Percentiles rank a stretch among this genome's conserved stretches.
phyloP scores from a whole-genome alignment of 2,888 invertebrate genomes.

The Hedychridium roseum region DNA sequence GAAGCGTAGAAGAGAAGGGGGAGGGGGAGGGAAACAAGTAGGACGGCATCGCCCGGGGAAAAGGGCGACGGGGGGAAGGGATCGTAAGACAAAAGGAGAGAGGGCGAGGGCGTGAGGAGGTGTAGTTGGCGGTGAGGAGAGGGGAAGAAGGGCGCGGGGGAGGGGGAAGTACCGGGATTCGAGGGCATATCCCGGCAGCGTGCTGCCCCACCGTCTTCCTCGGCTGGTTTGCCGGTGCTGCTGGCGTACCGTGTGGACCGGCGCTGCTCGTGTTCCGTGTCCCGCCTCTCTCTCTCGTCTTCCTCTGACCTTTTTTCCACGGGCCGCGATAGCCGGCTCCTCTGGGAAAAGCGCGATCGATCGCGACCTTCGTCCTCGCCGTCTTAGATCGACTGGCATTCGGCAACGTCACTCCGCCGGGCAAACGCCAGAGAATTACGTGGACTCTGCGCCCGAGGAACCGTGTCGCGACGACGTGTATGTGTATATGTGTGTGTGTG shows the following conservation, averaged over 20 bases:
- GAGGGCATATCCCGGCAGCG: slow-evolving; percentile 32
- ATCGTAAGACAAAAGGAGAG: slow-evolving; percentile 30
- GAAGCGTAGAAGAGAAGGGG: background rate
- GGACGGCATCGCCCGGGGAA: slow-evolving; percentile 19
- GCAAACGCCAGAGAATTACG: too few species aligned
- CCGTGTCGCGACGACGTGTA: too few species aligned
- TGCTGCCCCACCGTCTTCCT: slow-evolving; percentile 21
- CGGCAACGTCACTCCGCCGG: too few species aligned
- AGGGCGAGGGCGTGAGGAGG: slow-evolving; percentile 24
- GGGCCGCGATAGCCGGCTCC: background rate
- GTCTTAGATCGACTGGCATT: too few species aligned
- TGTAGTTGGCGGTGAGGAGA: slow-evolving; percentile 22
- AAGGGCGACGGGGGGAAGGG: background rate
- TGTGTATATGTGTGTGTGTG: too few species aligned
- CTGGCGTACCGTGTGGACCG: slow-evolving; percentile 23
- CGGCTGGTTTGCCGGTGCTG: slow-evolving; percentile 18
- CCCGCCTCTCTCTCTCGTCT: slow-evolving; percentile 13
- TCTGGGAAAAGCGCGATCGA: slow-evolving; percentile 13
- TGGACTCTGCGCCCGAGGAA: too few species aligned
- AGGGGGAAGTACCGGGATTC: slow-evolving; percentile 26
- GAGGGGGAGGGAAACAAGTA: slow-evolving; percentile 23
- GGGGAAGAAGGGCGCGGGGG: slow-evolving; percentile 20
- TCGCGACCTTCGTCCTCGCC: slow-evolving; percentile 14
- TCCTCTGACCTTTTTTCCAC: slow-evolving; percentile 17
- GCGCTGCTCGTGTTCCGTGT: slow-evolving; percentile 17